Percentiles rank a stretch among this genome's conserved stretches.
These are phyloP conservation scores for Picus viridis DNA, from an alignment of 2,797 vertebrate species.

Conservation along the genomic window DNA sequence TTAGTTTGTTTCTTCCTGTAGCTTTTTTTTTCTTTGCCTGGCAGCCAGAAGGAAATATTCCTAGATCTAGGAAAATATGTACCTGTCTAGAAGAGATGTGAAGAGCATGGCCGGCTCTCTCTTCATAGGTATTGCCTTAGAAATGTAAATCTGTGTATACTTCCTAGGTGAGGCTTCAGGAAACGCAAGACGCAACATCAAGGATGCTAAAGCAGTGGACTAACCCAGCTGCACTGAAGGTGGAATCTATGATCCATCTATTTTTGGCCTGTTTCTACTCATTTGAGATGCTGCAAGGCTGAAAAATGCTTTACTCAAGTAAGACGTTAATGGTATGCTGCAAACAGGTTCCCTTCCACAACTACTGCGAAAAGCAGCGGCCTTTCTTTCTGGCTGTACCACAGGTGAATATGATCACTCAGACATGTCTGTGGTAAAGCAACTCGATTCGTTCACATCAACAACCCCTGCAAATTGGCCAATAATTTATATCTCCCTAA, in stretches of 20 bases:
- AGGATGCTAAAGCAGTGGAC: background rate
- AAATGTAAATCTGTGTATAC: background rate
- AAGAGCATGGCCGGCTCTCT: background rate
- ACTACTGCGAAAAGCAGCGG: background rate
- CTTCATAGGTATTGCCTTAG: background rate
- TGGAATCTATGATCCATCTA: background rate
- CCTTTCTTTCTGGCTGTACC: background rate
- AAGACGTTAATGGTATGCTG: background rate
- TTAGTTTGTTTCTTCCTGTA: background rate
- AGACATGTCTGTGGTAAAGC: background rate
- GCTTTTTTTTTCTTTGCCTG: background rate
- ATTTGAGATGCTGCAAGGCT: background rate
- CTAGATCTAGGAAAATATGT: background rate
- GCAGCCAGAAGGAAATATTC: background rate
- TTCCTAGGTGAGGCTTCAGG: background rate
- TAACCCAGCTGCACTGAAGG: background rate
- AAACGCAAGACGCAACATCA: background rate
- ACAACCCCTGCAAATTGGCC: background rate
- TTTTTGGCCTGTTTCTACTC: background rate
- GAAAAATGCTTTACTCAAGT: background rate
- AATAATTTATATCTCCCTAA: constrained; percentile 6
- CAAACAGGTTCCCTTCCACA: background rate
- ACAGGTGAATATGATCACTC: background rate
- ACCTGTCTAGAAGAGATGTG: background rate
- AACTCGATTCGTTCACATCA: constrained; percentile 16